Base-by-base conservation (phyloP, 2,797 vertebrate genomes). In the Xyrichtys novacula region DNA sequence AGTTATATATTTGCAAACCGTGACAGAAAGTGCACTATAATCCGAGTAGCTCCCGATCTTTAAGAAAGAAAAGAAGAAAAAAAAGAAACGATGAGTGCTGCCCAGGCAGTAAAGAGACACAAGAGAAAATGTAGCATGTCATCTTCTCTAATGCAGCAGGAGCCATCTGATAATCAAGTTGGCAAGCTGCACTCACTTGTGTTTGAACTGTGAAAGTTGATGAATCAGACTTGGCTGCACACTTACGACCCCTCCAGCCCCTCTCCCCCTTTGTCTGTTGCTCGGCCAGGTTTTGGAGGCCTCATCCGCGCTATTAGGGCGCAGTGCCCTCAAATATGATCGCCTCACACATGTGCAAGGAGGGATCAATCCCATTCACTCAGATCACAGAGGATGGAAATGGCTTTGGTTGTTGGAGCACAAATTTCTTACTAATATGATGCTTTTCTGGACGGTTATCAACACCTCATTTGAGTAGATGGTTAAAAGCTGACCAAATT, bases 171-270 rank as follows among this genome's bases (percentile, higher is more conserved):
- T 90, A 87, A 91, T 90, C 84, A 78, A 75, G 83, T 78, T 88
- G 86, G 88, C 85, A 76, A 76, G 76, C 82, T 63, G 78, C 74
- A 48, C 80, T 83, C 74, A 48, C 61, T 85, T 88, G 85, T 88
- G 88, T 88, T 87, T 85, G 55, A 84, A 83, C 85, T 71, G 83
- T 85, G 80, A 84, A 88, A 89, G 75, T 87, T 91, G 88, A 92
- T 91, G 85, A 90, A 87, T 91, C 86, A 77, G 81, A 85, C 78
- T 80, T 75, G 81, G 82, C 85, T 79, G 84, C 73, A 59, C 78
- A 70, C 74, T 84, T 79, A 65, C 39, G 40, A 80, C 64, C 82
- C 76, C 66, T 76, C 61, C 9, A 43, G 73, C 76, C 40, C 65
- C 28, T 60, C 36, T 60, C 42, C 50, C 0, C 8, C 11, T 75